phyloP scores from a whole-genome alignment of 1,140 invertebrate species.

The Ceratosolen solmsi region DNA sequence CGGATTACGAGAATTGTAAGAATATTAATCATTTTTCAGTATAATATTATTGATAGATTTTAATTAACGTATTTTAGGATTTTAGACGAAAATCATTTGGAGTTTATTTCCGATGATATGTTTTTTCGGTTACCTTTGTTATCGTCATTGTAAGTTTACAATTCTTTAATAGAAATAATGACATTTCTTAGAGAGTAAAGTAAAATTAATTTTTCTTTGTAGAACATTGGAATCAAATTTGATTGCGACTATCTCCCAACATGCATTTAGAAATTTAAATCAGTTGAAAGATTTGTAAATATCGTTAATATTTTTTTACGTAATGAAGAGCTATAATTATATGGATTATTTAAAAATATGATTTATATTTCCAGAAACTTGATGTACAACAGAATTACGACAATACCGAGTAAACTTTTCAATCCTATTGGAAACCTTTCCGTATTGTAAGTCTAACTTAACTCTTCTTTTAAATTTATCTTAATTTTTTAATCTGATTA shows the following conservation, averaged over 20 bases:
- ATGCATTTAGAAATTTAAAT: conserved; percentile 70
- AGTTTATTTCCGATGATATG: conserved; percentile 67
- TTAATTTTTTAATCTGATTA: too few species aligned
- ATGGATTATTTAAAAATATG: neutral
- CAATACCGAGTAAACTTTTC: conserved; percentile 60
- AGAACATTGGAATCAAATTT: conserved; percentile 64
- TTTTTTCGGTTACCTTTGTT: conserved; percentile 70
- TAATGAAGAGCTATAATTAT: neutral
- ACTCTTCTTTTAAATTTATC: neutral
- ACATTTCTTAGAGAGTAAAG: neutral
- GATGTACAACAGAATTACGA: conserved; percentile 61
- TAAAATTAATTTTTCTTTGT: conserved; percentile 46
- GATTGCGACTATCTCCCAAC: conserved; percentile 68
- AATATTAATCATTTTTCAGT: conserved; percentile 21
- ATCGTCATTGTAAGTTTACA: conserved; percentile 71
- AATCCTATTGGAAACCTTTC: conserved; percentile 58
- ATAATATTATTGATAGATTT: neutral
- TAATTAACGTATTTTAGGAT: conserved; percentile 61
- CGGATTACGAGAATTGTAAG: conserved; percentile 75
- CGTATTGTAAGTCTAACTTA: conserved; percentile 65
- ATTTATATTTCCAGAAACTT: conserved; percentile 37
- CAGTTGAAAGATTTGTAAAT: conserved; percentile 75
- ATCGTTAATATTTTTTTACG: neutral
- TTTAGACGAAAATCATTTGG: conserved; percentile 71
- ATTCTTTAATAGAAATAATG: conserved; percentile 8